Percentiles rank a stretch among this genome's conserved stretches.
phyloP scores from a whole-genome alignment of 1,140 invertebrate species.

The Elymnias hypermnestra region DNA sequence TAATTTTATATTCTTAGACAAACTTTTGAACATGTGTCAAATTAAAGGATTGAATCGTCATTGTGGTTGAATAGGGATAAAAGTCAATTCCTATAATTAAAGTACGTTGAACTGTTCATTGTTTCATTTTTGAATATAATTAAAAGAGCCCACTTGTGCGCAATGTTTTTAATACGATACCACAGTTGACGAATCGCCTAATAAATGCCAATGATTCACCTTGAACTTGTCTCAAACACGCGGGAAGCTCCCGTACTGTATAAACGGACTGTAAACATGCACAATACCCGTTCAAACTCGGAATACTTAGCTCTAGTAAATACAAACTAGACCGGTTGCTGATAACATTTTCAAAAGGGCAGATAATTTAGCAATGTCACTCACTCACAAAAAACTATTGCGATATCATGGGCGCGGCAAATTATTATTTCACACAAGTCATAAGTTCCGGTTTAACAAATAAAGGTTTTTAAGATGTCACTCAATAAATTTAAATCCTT shows the following conservation, averaged over 20 bases:
- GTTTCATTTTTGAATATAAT: conserved; percentile 9
- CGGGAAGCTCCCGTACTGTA: conserved; percentile 44
- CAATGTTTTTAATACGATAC: conserved; percentile 13
- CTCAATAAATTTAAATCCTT: too few species aligned
- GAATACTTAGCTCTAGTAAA: conserved; percentile 37
- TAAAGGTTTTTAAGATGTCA: too few species aligned
- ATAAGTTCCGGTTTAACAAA: too few species aligned
- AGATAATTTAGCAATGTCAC: conserved; percentile 25
- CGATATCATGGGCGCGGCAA: conserved; percentile 9
- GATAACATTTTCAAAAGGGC: conserved; percentile 30
- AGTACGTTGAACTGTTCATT: conserved; percentile 3
- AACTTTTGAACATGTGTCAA: not conserved
- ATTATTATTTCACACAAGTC: not conserved
- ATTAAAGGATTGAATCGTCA: not conserved
- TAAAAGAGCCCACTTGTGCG: conserved; percentile 5
- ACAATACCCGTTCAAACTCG: conserved; percentile 25
- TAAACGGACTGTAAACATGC: conserved; percentile 37
- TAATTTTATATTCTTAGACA: not conserved
- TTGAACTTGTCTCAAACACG: conserved; percentile 61
- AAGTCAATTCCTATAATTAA: not conserved
- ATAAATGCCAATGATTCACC: conserved; percentile 68
- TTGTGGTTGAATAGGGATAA: not conserved
- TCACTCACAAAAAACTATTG: conserved; percentile 19
- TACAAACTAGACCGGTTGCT: conserved; percentile 25
- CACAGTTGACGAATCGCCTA: conserved; percentile 59